A percentile compares a stretch with the other conserved stretches of the same genome.
phyloP scores from a whole-genome alignment of 2,888 invertebrate species.

The Lucinisca nassula region DNA sequence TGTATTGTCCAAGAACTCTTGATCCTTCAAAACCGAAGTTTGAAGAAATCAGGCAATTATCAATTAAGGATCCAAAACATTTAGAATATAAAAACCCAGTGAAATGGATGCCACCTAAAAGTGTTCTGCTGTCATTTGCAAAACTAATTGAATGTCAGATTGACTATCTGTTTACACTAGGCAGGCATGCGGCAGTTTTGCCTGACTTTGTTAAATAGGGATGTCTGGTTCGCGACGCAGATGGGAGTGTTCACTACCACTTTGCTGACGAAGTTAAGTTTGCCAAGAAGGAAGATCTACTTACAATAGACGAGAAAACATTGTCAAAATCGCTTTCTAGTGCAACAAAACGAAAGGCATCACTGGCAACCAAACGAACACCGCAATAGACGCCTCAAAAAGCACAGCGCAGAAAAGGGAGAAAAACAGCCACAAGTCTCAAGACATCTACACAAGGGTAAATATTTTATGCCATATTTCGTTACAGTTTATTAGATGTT shows the following conservation, averaged over 20 bases:
- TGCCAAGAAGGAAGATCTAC: background rate
- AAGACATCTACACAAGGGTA: no score
- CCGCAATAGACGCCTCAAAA: no score
- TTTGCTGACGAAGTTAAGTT: background rate
- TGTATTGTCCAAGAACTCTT: background rate
- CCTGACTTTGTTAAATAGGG: background rate
- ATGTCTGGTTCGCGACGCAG: background rate
- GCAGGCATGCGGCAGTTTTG: background rate
- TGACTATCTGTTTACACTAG: background rate
- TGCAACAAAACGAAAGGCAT: no score
- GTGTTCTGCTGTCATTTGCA: background rate
- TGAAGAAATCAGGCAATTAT: conserved; percentile 16
- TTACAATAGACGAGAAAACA: background rate
- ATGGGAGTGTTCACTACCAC: background rate
- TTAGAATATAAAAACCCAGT: background rate
- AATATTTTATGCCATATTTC: no score
- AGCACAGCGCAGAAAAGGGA: no score
- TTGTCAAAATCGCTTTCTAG: no score
- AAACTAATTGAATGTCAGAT: background rate
- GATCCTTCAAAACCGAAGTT: background rate
- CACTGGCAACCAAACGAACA: no score
- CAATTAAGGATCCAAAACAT: conserved; percentile 22
- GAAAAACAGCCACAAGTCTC: no score
- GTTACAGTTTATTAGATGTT: no score
- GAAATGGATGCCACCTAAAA: conserved; percentile 12